Base-by-base conservation (phyloP, 1,140 invertebrate species). In the Pteromalus puparum region DNA sequence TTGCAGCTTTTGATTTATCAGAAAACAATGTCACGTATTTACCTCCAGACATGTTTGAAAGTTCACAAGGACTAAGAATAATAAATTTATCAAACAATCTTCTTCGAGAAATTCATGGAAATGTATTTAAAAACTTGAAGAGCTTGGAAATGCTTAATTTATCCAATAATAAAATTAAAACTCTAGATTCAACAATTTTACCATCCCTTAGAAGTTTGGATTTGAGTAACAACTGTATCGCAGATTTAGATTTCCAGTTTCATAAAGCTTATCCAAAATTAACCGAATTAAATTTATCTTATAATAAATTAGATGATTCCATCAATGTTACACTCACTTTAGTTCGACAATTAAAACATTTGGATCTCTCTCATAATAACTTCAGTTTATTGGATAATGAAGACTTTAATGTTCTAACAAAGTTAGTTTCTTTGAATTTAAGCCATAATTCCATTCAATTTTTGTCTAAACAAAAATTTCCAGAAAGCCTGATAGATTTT, bases 201-300 rank as follows among this genome's bases (percentile, higher is more conserved):
- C 81, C 82, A 76, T 72, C 74, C 6, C 74, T 92, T 18, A 48
- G 75, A 7, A 78, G 77, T 4, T 68, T 92, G 12, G 88, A 91
- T 84, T 80, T 92, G 70, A 91, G 91, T 84, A 42, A 90, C 73
- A 92, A 92, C 88, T 68, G 30, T 7, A 88, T 92, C 9, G 67
- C 42, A 1, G 82, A 80, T 74, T 48, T 92, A 53, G 81, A 86
- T 10, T 82, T 81, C 46, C 86, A 82, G 48, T 81, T 76, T 38
- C 68, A 86, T 4, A 84, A 82, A 30, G 73, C 7, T 28, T 67
- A 85, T 30, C 68, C 28, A 13, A 84, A 88, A 7, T 84, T 92
- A 26, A 85, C 24, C 5, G 82, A 38, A 76, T 88, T 90, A 9
- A 87, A 90, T 86, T 75, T 91, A 6, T 90, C 91, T 12, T 28